phyloP scores from a whole-genome alignment of 2,113 vertebrate species.

The Colossoma macropomum region DNA sequence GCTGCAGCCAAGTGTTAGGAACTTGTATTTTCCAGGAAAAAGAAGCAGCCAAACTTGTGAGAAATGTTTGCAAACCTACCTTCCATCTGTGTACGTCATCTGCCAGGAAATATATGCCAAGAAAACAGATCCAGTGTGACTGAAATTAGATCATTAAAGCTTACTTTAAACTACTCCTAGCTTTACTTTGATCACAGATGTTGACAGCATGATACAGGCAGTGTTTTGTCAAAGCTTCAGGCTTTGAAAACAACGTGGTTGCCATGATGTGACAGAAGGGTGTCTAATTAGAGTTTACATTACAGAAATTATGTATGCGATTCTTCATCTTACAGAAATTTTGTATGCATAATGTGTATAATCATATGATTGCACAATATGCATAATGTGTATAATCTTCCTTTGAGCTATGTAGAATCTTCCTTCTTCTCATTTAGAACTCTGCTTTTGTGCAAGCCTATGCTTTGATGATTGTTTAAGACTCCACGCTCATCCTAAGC shows the following conservation, averaged over 20 bases:
- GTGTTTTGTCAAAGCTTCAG: background rate
- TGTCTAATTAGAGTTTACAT: background rate
- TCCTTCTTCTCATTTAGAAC: background rate
- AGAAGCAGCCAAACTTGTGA: background rate
- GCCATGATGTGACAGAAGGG: background rate
- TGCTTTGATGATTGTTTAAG: no score
- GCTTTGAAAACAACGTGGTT: background rate
- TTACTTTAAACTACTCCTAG: background rate
- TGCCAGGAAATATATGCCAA: background rate
- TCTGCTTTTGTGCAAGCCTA: background rate
- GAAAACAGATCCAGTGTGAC: background rate
- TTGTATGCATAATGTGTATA: background rate
- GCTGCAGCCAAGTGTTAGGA: background rate
- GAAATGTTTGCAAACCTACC: background rate
- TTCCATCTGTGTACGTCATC: background rate
- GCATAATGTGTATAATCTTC: background rate
- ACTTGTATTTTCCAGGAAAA: no score
- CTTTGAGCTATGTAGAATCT: background rate
- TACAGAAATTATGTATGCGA: background rate
- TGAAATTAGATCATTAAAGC: background rate
- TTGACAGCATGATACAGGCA: background rate
- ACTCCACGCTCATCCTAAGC: no score
- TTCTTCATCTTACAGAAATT: background rate
- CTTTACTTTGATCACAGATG: background rate
- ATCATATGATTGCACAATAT: background rate